Percentiles rank a stretch among this genome's conserved stretches.
Evolutionary conservation across 1,140 invertebrate species (phyloP).

Genomic region (Drosophila parabipectinata): DNA sequence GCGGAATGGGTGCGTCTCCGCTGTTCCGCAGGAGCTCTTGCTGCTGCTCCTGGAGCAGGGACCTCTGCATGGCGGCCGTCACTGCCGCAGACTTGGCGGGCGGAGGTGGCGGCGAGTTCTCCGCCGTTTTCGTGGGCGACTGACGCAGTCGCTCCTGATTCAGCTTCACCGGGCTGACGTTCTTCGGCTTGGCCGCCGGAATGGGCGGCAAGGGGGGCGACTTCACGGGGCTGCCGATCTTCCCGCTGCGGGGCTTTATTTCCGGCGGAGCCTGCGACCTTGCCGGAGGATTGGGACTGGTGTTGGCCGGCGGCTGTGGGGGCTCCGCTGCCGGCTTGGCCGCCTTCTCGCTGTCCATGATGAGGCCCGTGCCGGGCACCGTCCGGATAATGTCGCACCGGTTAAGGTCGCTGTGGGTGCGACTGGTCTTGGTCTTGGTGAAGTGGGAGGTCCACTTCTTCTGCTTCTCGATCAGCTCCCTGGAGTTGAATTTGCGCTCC

Average conservation of each 20-base stretch:
- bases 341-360: conserved; percentile 63
- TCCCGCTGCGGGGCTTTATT: conserved; percentile 76
- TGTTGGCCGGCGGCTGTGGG: conserved; percentile 11
- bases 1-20: conserved; percentile 58
- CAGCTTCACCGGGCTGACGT: conserved; percentile 74
- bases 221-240: conserved; percentile 81
- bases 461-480: conserved; percentile 94
- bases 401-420: conserved; percentile 88
- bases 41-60: conserved; percentile 62
- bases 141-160: conserved; percentile 64
- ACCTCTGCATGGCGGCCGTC: conserved; percentile 70
- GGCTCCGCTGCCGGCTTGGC: conserved; percentile 45
- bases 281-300: conserved; percentile 58
- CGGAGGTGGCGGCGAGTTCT: conserved; percentile 64
- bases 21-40: conserved; percentile 45
- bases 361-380: conserved; percentile 76
- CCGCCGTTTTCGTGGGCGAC: conserved; percentile 69
- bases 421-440: conserved; percentile 88
- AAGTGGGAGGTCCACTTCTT: conserved; percentile 96
- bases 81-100: conserved; percentile 79
- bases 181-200: conserved; percentile 77
- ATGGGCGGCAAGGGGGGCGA: conserved; percentile 81
- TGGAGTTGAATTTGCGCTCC: conserved; percentile 91
- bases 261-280: conserved; percentile 63
- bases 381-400: conserved; percentile 84